Base-by-base conservation (phyloP, 2,888 invertebrate genomes). In the Fissipunctia ypsillon region DNA sequence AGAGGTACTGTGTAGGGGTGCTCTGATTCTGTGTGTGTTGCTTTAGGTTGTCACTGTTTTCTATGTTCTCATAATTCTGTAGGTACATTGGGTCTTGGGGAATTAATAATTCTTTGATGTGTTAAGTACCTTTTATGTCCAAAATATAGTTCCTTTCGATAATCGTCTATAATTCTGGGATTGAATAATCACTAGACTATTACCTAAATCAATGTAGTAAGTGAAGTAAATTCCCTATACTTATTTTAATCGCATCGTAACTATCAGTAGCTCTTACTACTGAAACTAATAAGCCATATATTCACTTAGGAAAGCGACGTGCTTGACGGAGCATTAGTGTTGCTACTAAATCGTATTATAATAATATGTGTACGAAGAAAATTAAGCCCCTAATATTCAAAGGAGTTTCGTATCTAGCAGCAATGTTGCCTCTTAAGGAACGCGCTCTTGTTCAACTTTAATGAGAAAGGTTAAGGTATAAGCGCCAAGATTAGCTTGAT, bases 401-500 rank as follows among this genome's bases (percentile, higher is more conserved):
- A 66, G 63, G 52, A 75, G 63, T 76, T 75, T 69, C 28, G 25
- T 69, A 69, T 72, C 38, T 31, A 68, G 16, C 60, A 31, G 67
- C 45, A 73, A 61, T 54, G 73, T 72, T 61, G 60, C 56, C 45
- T 61, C 54, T 60, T 43, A 43, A 41, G 66, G 41, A 50, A 60
- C 57, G 57, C 35, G 61, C 41, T 78, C 50, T 72, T 61, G 28
- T 79, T 83, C 5, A 43, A 67, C 65, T 69, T 35, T 73, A 69
- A 74, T 75, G 52, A 76, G 65, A 60, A 54, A 63, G 61, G 50
- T 76, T 68, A 45, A 45, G 12, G 25, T 61, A 31, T 74, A 59
- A 60, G 72, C 31, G 12, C 43, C 19, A 60, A 83, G 52, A 81
- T 79, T 70, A 85, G 28, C 25, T 63, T 69, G 45, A 70, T 71